Base-by-base conservation (phyloP, 2,113 vertebrate species). In the Scatophagus argus region DNA sequence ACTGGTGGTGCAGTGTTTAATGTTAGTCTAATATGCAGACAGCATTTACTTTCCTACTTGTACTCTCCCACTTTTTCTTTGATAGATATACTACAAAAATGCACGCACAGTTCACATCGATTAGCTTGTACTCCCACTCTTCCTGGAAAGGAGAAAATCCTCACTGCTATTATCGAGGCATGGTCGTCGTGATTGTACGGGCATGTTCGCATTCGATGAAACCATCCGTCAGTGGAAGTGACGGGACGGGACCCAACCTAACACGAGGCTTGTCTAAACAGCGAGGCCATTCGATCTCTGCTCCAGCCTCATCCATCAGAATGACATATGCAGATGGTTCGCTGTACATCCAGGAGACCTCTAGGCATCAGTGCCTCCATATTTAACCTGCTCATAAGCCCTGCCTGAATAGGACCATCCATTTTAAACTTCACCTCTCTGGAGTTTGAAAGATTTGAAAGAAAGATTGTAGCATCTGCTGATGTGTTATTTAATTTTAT, bases 221-320 rank as follows among this genome's bases (percentile, higher is more conserved):
- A 51, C 38, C 75, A 88, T 91, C 85, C 51, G 64, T 89, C 89
- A 88, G 76, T 29, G 44, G 36, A 49, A 43, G 80, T 76, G 92
- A 86, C 83, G 69, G 36, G 43, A 67, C 14, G 8, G 62, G 46
- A 64, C 41, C 55, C 36, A 31, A 63, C 77, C 63, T 83, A 60
- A 81, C 80, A 62, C 81, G 10, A 25, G 78, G 41, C 77, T 85
- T 82, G 82, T 87, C 81, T 29, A 19, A 84, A 77, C 68, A 72
- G 29, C 9, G 65, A 79, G 82, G 82, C 74, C 76, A 54, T 69
- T 91, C 23, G 67, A 88, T 90, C 86, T 81, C 43, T 74, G 80
- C 80, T 77, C 77, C 25, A 0, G 4, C 25, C 52, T 55, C 83
- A 91, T 92, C 78, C 83, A 79, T 93, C 90, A 92, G 32, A 32